Base-by-base conservation (phyloP, 2,888 invertebrate species). In the Apamea monoglypha region DNA sequence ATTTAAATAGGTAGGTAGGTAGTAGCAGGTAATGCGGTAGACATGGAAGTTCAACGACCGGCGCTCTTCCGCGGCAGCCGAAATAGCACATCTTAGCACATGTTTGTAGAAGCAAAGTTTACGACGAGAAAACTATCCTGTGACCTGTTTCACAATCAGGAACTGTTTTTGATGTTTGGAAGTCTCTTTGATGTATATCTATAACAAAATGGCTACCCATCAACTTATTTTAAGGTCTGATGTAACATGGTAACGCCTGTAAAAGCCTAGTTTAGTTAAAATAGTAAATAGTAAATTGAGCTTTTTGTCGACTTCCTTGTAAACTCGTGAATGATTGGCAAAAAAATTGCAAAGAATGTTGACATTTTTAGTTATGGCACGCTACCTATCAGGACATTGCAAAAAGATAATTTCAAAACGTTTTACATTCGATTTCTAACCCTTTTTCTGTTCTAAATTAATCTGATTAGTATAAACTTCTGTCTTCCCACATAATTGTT, bases 21-120 rank as follows among this genome's bases (percentile, higher is more conserved):
- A 88, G 87, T 84, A 90, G 91, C 87, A 89, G 89, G 87, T 87
- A 87, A 88, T 86, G 83, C 90, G 90, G 82, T 91, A 90, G 90
- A 86, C 85, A 16, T 36, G 53, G 32, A 81, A 82, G 95, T 93
- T 94, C 95, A 87, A 85, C 90, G 93, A 94, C 95, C 95, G 92
- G 78, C 81, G 86, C 83, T 91, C 94, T 94, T 95, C 95, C 94
- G 94, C 88, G 89, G 90, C 89, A 82, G 90, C 92, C 92, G 90
- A 95, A 95, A 95, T 95, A 95, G 92, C 87, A 80, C 85, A 50
- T 70, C 87, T 88, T 87, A 87, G 86, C 87, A 90, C 91, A 89
- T 86, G 86, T 56, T 82, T 76, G 78, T 79, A 79, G 85, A 88
- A 87, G 82, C 83, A 71, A 59, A 82, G 76, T 88, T 90, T 89